These are phyloP conservation scores for Callimorpha dominula DNA, from an alignment of 2,888 invertebrate genomes.

Conservation along the genomic window DNA sequence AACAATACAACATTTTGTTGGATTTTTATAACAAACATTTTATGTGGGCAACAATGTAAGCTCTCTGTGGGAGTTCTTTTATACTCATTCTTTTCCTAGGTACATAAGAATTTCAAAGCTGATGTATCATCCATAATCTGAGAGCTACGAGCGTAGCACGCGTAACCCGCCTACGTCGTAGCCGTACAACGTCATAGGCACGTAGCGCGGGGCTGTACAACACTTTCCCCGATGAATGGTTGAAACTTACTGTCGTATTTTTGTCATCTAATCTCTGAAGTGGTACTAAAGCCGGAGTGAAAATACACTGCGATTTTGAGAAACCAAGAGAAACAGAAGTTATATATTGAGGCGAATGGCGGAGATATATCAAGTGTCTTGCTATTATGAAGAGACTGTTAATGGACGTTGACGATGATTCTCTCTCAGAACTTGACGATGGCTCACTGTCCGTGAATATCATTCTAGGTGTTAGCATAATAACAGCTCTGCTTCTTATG, in stretches of 20 bases:
- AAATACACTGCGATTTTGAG: constrained; percentile 37
- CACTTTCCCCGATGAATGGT: constrained; percentile 34
- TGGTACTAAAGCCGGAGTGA: constrained; percentile 42
- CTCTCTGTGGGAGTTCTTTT: constrained; percentile 1
- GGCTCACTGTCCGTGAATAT: too few relatives aligned
- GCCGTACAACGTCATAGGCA: constrained; percentile 35
- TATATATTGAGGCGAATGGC: neutral
- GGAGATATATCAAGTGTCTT: constrained; percentile 17
- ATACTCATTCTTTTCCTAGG: constrained; percentile 15
- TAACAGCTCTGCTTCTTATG: too few relatives aligned
- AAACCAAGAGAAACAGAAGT: constrained; percentile 12
- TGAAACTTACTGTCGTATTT: constrained; percentile 32
- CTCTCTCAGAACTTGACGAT: too few relatives aligned
- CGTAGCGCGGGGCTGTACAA: constrained; percentile 40
- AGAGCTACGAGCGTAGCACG: constrained; percentile 50
- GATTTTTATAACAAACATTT: constrained; percentile 13
- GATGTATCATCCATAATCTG: constrained; percentile 35
- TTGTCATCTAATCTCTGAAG: constrained; percentile 47
- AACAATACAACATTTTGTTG: constrained; percentile 17
- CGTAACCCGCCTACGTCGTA: constrained; percentile 53
- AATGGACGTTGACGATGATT: too few relatives aligned
- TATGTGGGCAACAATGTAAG: constrained; percentile 1
- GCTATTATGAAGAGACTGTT: too few relatives aligned
- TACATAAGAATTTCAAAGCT: constrained; percentile 32
- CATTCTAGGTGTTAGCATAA: too few relatives aligned